Evolutionary conservation across 2,888 invertebrate species (phyloP).

Genomic region (Hirtodrosophila histrioides): DNA sequence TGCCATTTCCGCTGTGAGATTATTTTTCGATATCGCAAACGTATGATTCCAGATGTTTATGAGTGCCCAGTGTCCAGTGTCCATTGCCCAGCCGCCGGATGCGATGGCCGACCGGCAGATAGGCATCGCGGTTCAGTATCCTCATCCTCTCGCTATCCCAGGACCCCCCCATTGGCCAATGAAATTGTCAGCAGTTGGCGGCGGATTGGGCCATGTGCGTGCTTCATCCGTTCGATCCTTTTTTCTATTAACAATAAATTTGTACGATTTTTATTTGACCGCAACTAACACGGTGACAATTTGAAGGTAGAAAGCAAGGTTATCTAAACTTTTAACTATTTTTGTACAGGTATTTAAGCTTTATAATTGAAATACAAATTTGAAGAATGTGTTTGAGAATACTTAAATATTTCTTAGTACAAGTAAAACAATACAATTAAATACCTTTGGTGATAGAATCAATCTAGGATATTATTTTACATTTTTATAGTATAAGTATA

Average conservation of each 20-base stretch:
- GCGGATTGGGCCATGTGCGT: slow-evolving; percentile 42
- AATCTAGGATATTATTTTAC: too few relatives aligned
- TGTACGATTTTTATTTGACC: slow-evolving; percentile 62
- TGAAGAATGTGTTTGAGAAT: too few relatives aligned
- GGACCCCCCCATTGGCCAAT: slow-evolving; percentile 2
- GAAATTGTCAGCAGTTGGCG: slow-evolving; percentile 28
- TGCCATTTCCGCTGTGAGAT: slow-evolving; percentile 78
- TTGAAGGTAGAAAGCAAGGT: slow-evolving; percentile 5
- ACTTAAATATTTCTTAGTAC: too few relatives aligned
- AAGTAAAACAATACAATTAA: too few relatives aligned
- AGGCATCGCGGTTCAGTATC: slow-evolving; percentile 59
- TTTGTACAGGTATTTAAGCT: too few relatives aligned
- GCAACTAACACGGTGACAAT: slow-evolving; percentile 41
- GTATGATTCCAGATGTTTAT: slow-evolving; percentile 74
- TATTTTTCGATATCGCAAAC: slow-evolving; percentile 78
- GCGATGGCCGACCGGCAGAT: slow-evolving; percentile 53
- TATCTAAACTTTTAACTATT: too few relatives aligned
- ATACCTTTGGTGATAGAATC: too few relatives aligned
- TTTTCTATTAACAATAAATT: slow-evolving; percentile 83
- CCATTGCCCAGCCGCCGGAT: slow-evolving; percentile 30
- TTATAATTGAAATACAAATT: too few relatives aligned
- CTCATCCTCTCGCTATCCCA: background rate
- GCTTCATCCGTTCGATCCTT: slow-evolving; percentile 62
- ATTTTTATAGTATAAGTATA: too few relatives aligned
- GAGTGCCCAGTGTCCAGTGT: slow-evolving; percentile 59